Conservation (phyloP, 2,113 vertebrate species). For the Ceuthmochares aereus region DNA sequence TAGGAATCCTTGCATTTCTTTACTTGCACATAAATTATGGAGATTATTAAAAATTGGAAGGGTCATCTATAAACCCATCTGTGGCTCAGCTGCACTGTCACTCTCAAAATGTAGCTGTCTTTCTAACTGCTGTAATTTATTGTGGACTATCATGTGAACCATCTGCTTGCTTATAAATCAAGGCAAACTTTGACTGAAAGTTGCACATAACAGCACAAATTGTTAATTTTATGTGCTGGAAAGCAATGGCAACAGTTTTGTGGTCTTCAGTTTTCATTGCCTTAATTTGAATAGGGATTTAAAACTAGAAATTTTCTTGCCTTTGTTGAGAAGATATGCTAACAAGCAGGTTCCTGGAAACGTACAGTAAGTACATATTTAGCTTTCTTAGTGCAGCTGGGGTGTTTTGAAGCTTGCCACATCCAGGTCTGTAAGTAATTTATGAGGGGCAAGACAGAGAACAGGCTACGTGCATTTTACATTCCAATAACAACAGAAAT, state of each 20-base stretch:
- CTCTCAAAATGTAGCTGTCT: conserved; percentile 70
- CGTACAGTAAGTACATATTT: not conserved
- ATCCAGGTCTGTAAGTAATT: not conserved
- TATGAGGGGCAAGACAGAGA: not conserved
- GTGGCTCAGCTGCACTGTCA: conserved; percentile 59
- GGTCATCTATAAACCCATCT: conserved; percentile 78
- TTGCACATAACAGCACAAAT: not conserved
- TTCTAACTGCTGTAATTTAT: conserved; percentile 74
- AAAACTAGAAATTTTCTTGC: conserved; percentile 1
- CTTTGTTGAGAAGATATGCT: not conserved
- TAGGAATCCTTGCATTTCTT: conserved; percentile 75
- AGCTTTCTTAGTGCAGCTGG: not conserved
- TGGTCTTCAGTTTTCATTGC: conserved; percentile 29
- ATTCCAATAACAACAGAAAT: not conserved
- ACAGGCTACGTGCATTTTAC: not conserved
- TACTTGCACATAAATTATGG: conserved; percentile 73
- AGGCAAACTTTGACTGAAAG: conserved; percentile 65
- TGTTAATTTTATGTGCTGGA: conserved; percentile 58
- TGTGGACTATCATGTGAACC: conserved; percentile 44
- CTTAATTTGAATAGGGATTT: conserved; percentile 35
- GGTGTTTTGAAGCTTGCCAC: not conserved
- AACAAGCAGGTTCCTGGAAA: not conserved
- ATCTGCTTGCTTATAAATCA: conserved; percentile 73
- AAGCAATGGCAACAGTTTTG: conserved; percentile 29
- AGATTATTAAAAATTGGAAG: conserved; percentile 78